Percentiles rank a stretch among this genome's conserved stretches.
These are phyloP conservation scores for Toxotes chatareus DNA, from an alignment of 2,113 vertebrate species.

Conservation along the genomic window DNA sequence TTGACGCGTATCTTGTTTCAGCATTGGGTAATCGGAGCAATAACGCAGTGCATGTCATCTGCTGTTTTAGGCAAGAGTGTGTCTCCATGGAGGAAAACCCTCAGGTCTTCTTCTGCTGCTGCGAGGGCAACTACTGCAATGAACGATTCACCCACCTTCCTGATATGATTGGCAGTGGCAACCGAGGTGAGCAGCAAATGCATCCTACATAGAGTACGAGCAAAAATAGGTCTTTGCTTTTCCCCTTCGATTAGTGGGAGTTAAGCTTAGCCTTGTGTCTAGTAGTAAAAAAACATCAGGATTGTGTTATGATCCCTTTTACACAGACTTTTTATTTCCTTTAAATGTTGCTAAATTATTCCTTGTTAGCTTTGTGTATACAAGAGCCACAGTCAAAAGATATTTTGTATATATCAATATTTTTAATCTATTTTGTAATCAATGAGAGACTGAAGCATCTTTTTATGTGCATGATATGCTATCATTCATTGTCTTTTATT, in stretches of 20 bases:
- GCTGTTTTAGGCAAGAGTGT: constrained; percentile 91
- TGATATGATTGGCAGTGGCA: constrained; percentile 85
- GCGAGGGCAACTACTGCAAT: constrained; percentile 98
- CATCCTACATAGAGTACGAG: constrained; percentile 12
- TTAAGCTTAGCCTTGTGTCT: neutral
- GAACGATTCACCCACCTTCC: constrained; percentile 96
- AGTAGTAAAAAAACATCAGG: neutral
- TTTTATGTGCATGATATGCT: neutral
- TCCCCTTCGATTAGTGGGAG: constrained; percentile 12
- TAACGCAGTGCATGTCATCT: neutral
- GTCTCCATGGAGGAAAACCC: constrained; percentile 97
- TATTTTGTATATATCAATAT: neutral
- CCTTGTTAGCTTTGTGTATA: neutral
- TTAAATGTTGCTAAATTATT: neutral
- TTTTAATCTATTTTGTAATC: neutral
- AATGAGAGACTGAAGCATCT: neutral
- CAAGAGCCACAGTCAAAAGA: neutral
- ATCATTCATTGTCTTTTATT: neutral
- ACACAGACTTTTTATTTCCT: neutral
- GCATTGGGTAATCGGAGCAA: neutral
- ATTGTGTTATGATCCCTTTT: neutral
- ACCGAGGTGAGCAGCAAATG: constrained; percentile 70
- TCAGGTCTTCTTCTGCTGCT: constrained; percentile 99
- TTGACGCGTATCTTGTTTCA: neutral
- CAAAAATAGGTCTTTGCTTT: constrained; percentile 24